Conservation (phyloP, 2,888 invertebrate species). For the Imbricaverruca yamaguchii region DNA sequence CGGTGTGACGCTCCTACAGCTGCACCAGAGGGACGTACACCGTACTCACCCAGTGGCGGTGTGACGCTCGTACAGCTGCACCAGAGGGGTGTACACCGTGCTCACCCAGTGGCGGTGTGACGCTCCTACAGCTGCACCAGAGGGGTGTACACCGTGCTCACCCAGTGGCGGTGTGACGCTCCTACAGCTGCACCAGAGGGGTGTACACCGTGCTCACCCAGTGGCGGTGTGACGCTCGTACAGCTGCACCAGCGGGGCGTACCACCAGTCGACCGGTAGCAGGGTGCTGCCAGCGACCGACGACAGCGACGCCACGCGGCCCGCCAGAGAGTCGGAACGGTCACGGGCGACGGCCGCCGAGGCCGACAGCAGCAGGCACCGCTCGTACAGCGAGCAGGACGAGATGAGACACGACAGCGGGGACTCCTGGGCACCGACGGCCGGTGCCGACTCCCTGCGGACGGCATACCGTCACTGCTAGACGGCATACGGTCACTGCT, state of each 20-base stretch:
- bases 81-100: no score
- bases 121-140: neutral
- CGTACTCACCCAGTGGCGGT: no score
- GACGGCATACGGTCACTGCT: no score
- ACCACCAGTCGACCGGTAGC: slow-evolving; percentile 72
- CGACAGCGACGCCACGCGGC: slow-evolving; percentile 12
- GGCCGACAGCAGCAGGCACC: neutral
- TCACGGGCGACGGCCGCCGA: slow-evolving; percentile 6
- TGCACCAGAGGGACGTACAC: no score
- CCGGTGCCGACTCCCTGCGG: neutral
- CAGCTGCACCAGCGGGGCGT: slow-evolving; percentile 57
- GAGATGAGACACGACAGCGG: slow-evolving; percentile 36
- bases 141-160: no score
- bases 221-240: slow-evolving; percentile 41
- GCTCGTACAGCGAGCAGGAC: neutral
- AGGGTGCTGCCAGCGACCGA: slow-evolving; percentile 37
- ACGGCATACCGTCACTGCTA: neutral
- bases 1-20: no score
- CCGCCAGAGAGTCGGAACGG: neutral
- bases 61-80: no score
- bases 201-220: neutral
- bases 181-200: no score
- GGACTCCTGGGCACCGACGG: slow-evolving; percentile 38
- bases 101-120: neutral
- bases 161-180: no score